A percentile compares a stretch with the other conserved stretches of the same genome.
Evolutionary conservation across 2,888 invertebrate genomes (phyloP).

Genomic region (Diarsia brunnea): DNA sequence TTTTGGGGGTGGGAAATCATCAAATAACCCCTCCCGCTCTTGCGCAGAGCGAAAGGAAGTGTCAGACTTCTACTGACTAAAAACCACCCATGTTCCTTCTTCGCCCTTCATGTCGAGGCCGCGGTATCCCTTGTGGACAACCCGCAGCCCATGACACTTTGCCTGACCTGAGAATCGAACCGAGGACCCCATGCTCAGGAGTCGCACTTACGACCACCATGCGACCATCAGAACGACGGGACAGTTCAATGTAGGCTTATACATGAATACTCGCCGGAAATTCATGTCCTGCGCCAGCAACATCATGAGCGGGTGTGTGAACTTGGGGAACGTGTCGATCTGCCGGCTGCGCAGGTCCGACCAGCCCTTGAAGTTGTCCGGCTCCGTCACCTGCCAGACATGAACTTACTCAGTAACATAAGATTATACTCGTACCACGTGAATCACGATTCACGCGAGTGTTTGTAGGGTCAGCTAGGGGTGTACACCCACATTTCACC

Average conservation of each 20-base stretch:
- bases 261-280: slow-evolving; percentile 75
- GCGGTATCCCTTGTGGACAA: too few relatives aligned
- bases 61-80: too few relatives aligned
- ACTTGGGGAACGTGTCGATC: slow-evolving; percentile 83
- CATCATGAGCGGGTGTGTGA: slow-evolving; percentile 83
- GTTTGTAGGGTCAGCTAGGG: background rate
- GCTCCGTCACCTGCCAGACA: slow-evolving; percentile 75
- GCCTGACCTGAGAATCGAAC: background rate
- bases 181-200: background rate
- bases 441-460: too few relatives aligned
- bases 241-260: background rate
- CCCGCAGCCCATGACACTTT: background rate
- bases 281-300: slow-evolving; percentile 80
- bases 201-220: background rate
- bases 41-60: too few relatives aligned
- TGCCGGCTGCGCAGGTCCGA: slow-evolving; percentile 78
- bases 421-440: too few relatives aligned
- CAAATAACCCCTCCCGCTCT: too few relatives aligned
- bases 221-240: background rate
- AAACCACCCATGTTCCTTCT: too few relatives aligned
- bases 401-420: background rate
- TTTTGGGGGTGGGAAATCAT: too few relatives aligned
- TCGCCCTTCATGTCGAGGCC: too few relatives aligned
- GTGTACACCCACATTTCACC: background rate
- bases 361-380: slow-evolving; percentile 82